These are phyloP conservation scores for Noctua comes DNA, from an alignment of 2,888 invertebrate species.

Conservation along the genomic window DNA sequence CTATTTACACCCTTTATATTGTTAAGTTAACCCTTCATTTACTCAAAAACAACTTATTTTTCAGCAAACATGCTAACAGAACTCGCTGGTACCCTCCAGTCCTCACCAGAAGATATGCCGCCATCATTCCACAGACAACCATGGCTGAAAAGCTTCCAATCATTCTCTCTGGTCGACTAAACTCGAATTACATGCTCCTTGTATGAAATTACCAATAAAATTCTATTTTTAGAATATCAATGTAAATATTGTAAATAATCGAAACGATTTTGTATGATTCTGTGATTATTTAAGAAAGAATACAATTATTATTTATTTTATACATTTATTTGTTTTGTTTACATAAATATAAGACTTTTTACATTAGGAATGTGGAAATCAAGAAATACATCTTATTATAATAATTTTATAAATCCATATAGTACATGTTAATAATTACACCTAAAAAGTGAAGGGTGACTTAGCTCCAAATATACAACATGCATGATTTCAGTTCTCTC, in stretches of 20 bases:
- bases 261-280: conserved; percentile 55
- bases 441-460: conserved; percentile 29
- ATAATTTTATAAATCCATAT: conserved; percentile 31
- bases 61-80: conserved; percentile 83
- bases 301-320: conserved; percentile 64
- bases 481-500: conserved; percentile 13
- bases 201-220: conserved; percentile 37
- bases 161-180: conserved; percentile 80
- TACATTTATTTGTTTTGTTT: conserved; percentile 62
- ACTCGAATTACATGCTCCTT: conserved; percentile 24
- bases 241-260: conserved; percentile 69
- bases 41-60: conserved; percentile 5
- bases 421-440: conserved; percentile 21
- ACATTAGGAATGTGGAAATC: conserved; percentile 63
- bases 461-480: conserved; percentile 28
- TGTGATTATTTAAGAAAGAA: conserved; percentile 55
- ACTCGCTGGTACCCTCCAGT: conserved; percentile 75
- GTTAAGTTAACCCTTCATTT: neutral
- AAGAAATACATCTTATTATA: conserved; percentile 44
- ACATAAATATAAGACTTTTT: conserved; percentile 58
- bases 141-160: conserved; percentile 81
- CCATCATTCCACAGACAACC: conserved; percentile 77
- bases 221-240: conserved; percentile 40
- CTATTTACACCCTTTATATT: too few species aligned
- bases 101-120: conserved; percentile 78